A percentile compares a stretch with the other conserved stretches of the same genome.
phyloP scores from a whole-genome alignment of 2,888 invertebrate species.

The Habroteleia sp. region DNA sequence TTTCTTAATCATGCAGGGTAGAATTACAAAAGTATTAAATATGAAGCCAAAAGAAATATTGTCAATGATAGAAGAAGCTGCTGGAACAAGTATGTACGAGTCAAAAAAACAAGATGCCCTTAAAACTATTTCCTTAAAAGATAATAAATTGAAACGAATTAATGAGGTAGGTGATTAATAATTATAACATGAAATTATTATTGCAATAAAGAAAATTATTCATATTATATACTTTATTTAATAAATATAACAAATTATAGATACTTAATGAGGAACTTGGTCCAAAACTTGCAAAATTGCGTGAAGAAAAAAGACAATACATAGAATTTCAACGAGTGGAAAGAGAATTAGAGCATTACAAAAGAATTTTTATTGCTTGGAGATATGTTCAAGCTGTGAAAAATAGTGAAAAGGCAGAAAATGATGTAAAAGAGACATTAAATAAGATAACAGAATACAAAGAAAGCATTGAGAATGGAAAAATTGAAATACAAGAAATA shows the following conservation, averaged over 20 bases:
- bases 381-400: constrained; percentile 84
- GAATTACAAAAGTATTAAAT: constrained; percentile 98
- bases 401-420: constrained; percentile 82
- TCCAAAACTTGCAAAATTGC: constrained; percentile 93
- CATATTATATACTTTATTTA: too few species aligned
- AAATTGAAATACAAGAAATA: constrained; percentile 82
- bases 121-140: constrained; percentile 95
- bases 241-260: too few species aligned
- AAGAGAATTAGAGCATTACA: constrained; percentile 91
- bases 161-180: constrained; percentile 84
- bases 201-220: too few species aligned
- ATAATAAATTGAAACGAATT: constrained; percentile 93
- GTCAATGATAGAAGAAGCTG: constrained; percentile 99
- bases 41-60: constrained; percentile 99
- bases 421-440: constrained; percentile 83
- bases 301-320: constrained; percentile 91
- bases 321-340: constrained; percentile 93
- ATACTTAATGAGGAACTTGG: constrained; percentile 91
- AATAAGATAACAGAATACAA: constrained; percentile 83
- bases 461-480: constrained; percentile 83
- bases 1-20: constrained; percentile 99
- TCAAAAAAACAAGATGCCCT: constrained; percentile 93
- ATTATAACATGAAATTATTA: neutral
- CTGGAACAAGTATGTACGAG: constrained; percentile 98
- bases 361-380: constrained; percentile 88